phyloP scores from a whole-genome alignment of 2,888 invertebrate genomes.

The Lottia scabra region DNA sequence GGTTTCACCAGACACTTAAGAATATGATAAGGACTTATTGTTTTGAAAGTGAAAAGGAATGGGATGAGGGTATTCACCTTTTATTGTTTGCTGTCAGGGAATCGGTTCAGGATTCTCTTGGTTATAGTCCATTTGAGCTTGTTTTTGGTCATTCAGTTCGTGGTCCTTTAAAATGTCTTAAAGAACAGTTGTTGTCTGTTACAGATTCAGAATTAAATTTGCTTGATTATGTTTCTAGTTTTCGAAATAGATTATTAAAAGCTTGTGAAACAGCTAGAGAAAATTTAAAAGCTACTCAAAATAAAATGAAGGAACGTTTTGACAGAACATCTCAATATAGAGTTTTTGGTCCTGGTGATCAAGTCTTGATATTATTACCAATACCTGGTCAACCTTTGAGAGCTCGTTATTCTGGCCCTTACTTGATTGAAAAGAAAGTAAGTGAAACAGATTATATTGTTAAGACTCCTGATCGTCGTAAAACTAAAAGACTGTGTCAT shows the following conservation, averaged over 20 bases:
- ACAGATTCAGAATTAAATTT: constrained; percentile 8
- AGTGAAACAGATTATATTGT: constrained; percentile 9
- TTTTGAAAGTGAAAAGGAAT: constrained; percentile 21
- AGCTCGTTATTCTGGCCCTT: constrained; percentile 17
- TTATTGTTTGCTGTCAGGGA: constrained; percentile 28
- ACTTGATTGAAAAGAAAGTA: background rate
- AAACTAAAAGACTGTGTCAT: constrained; percentile 7
- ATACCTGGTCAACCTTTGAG: background rate
- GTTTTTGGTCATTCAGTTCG: constrained; percentile 29
- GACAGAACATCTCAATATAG: constrained; percentile 12
- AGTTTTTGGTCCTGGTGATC: constrained; percentile 13
- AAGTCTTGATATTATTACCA: constrained; percentile 9
- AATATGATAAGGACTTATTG: constrained; percentile 25
- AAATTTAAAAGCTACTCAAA: constrained; percentile 20
- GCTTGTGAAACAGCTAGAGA: constrained; percentile 24
- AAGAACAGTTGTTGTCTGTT: background rate
- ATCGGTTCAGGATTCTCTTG: constrained; percentile 15
- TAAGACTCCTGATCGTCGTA: constrained; percentile 13
- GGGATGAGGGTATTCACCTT: constrained; percentile 24
- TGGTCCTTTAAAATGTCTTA: background rate
- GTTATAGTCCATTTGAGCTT: constrained; percentile 25
- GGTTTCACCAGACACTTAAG: constrained; percentile 21
- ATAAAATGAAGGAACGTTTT: constrained; percentile 8
- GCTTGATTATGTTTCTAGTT: constrained; percentile 24
- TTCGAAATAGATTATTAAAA: constrained; percentile 16